phyloP scores from a whole-genome alignment of 2,113 vertebrate species.

The Catagonus wagneri region DNA sequence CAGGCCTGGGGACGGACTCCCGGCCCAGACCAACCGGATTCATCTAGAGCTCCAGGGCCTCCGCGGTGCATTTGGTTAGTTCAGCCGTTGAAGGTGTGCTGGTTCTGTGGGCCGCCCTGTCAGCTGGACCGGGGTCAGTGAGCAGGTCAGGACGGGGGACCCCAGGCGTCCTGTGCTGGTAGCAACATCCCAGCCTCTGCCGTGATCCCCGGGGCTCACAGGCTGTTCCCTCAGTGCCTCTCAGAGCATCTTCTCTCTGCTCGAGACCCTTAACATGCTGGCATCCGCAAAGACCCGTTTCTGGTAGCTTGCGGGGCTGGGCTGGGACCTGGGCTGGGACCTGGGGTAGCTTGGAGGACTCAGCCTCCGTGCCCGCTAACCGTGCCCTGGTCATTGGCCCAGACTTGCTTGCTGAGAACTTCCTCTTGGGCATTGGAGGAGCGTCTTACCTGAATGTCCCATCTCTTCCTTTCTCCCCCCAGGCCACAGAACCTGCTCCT shows the following conservation, averaged over 20 bases:
- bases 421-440: background rate
- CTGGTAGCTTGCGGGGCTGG: no score
- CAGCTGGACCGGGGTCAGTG: background rate
- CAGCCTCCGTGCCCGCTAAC: accelerated
- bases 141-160: background rate
- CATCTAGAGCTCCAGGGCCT: background rate
- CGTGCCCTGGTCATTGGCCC: background rate
- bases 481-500: background rate
- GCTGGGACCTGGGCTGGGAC: no score
- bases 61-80: background rate
- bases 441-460: background rate
- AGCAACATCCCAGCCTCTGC: no score
- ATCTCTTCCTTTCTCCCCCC: background rate
- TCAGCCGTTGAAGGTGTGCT: background rate
- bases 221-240: background rate
- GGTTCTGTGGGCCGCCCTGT: background rate
- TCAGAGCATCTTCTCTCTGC: background rate
- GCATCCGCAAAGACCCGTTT: background rate
- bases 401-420: background rate
- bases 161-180: background rate
- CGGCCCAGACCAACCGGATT: no score
- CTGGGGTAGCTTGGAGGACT: background rate
- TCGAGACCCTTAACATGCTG: accelerated
- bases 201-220: background rate
- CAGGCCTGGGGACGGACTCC: no score